These are phyloP conservation scores for Conus canariensis DNA, from an alignment of 2,888 invertebrate species.

Conservation along the genomic window DNA sequence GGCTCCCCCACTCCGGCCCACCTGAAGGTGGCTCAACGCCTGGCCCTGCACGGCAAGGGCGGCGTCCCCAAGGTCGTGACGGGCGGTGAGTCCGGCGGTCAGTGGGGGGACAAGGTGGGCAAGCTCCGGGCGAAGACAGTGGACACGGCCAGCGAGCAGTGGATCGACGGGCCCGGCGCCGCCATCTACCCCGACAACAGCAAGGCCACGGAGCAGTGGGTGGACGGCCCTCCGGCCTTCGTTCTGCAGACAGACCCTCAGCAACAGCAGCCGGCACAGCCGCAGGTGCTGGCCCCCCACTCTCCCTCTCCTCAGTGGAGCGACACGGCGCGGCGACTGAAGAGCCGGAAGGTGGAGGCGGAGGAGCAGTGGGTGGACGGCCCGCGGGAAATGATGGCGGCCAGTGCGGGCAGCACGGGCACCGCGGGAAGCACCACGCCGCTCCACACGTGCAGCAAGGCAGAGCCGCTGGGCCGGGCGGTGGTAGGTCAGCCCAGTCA, in stretches of 20 bases:
- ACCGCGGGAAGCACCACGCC: conserved; percentile 39
- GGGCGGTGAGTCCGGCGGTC: conserved; percentile 33
- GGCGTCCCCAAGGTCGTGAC: neutral
- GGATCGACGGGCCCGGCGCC: conserved; percentile 97
- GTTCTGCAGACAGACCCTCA: conserved; percentile 72
- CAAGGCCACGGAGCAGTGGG: conserved; percentile 88
- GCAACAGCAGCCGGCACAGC: neutral
- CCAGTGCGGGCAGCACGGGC: conserved; percentile 35
- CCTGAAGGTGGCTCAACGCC: conserved; percentile 48
- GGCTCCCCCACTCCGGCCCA: conserved; percentile 50
- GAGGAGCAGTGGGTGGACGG: conserved; percentile 80
- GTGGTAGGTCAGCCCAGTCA: conserved; percentile 47
- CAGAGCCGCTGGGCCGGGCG: conserved; percentile 37
- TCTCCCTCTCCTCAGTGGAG: conserved; percentile 43
- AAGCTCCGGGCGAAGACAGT: conserved; percentile 53
- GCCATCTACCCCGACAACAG: conserved; percentile 66
- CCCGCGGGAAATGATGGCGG: conserved; percentile 71
- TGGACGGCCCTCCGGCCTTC: conserved; percentile 89
- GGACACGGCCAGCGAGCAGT: conserved; percentile 85
- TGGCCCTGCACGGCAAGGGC: conserved; percentile 38
- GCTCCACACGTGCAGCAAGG: conserved; percentile 51
- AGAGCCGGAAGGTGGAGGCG: conserved; percentile 87
- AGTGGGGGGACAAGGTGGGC: conserved; percentile 50
- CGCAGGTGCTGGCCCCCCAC: neutral
- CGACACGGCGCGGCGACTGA: conserved; percentile 46